Percentiles rank a stretch among this genome's conserved stretches.
phyloP scores from a whole-genome alignment of 2,113 vertebrate genomes.

The Atrichornis clamosus region DNA sequence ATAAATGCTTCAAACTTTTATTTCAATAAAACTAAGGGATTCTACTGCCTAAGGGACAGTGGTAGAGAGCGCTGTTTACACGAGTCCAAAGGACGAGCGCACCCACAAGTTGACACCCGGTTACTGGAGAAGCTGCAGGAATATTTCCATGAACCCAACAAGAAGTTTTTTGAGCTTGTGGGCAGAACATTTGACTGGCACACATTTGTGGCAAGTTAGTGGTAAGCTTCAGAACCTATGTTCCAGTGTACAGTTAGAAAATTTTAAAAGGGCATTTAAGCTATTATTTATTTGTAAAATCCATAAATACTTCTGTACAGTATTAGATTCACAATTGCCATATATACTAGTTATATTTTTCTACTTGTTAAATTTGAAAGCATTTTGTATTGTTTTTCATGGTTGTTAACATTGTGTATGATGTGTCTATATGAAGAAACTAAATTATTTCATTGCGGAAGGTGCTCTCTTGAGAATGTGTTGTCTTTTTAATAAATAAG shows the following conservation, averaged over 20 bases:
- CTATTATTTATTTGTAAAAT: constrained; percentile 81
- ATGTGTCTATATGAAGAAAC: constrained; percentile 74
- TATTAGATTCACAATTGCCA: constrained; percentile 80
- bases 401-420: constrained; percentile 79
- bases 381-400: constrained; percentile 84
- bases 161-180: constrained; percentile 90
- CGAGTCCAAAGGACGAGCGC: constrained; percentile 91
- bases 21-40: constrained; percentile 96
- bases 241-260: constrained; percentile 49
- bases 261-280: constrained; percentile 70
- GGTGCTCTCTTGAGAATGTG: constrained; percentile 49
- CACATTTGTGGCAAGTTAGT: constrained; percentile 56
- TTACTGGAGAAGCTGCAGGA: constrained; percentile 86
- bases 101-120: constrained; percentile 83
- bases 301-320: constrained; percentile 77
- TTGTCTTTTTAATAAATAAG: constrained; percentile 66
- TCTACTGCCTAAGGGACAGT: constrained; percentile 90
- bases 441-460: constrained; percentile 71
- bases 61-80: constrained; percentile 91
- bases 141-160: constrained; percentile 93
- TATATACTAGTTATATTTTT: constrained; percentile 92
- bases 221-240: background rate
- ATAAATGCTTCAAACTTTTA: constrained; percentile 95
- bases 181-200: constrained; percentile 95
- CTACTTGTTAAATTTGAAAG: constrained; percentile 81